Conservation (phyloP, 2,888 invertebrate genomes). For the Callosobruchus maculatus region DNA sequence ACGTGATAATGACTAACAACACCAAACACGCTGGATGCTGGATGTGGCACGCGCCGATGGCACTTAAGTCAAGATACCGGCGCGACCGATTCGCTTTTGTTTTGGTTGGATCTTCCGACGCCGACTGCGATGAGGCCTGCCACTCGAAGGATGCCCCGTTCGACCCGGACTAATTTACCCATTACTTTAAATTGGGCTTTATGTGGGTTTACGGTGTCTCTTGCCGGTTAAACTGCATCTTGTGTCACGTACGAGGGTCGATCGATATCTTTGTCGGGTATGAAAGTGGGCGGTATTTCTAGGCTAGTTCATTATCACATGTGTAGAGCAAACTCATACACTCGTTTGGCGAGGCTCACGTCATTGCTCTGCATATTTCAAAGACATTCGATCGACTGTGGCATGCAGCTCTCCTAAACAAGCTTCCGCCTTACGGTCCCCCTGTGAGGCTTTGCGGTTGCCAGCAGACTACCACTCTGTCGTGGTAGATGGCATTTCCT, state of each 20-base stretch:
- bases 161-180: conserved; percentile 27
- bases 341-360: too few species aligned
- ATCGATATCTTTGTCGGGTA: not conserved
- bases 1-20: not conserved
- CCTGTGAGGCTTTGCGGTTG: too few species aligned
- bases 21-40: not conserved
- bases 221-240: not conserved
- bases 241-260: not conserved
- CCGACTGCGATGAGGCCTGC: conserved; percentile 4
- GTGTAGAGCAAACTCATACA: too few species aligned
- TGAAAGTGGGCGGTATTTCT: too few species aligned
- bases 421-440: too few species aligned
- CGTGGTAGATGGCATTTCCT: too few species aligned
- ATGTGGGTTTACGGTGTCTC: conserved; percentile 17
- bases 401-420: too few species aligned
- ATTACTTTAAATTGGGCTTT: conserved; percentile 30
- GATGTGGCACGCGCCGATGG: not conserved
- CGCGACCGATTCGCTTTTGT: not conserved
- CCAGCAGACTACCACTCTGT: too few species aligned
- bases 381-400: too few species aligned
- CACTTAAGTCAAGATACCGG: not conserved
- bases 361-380: too few species aligned
- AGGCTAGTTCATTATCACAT: too few species aligned
- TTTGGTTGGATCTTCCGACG: not conserved
- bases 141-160: conserved; percentile 26